Percentiles rank a stretch among this genome's conserved stretches.
These are phyloP conservation scores for Scelioninae gen. 1 DNA, from an alignment of 2,888 invertebrate species.

Conservation along the genomic window DNA sequence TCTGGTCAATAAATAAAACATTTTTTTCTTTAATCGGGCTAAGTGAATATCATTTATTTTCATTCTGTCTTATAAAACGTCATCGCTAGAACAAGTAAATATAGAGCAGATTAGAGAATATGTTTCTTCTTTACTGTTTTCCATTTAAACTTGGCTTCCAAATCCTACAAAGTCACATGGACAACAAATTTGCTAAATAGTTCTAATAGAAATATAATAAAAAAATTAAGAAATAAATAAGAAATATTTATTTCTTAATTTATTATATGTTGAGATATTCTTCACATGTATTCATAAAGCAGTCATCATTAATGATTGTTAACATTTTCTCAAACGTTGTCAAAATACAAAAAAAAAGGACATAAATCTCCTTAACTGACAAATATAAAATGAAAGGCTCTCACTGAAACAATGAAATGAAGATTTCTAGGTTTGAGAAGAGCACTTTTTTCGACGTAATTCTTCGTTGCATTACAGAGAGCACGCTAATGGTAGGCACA, in stretches of 20 bases:
- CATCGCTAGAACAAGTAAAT: neutral
- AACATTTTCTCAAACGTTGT: conserved; percentile 1
- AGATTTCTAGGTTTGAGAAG: conserved; percentile 39
- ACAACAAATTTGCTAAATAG: too few relatives aligned
- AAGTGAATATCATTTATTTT: conserved; percentile 6
- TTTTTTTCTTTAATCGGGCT: neutral
- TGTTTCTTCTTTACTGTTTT: neutral
- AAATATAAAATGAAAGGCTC: conserved; percentile 37
- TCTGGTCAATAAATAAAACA: conserved; percentile 6
- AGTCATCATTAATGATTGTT: too few relatives aligned
- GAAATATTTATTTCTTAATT: too few relatives aligned
- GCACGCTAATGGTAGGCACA: conserved; percentile 36
- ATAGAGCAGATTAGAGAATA: conserved; percentile 6
- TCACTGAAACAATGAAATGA: conserved; percentile 45
- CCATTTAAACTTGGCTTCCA: neutral
- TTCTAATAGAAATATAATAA: too few relatives aligned
- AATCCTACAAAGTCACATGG: neutral
- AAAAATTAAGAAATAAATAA: too few relatives aligned
- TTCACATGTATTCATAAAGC: too few relatives aligned
- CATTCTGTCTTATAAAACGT: conserved; percentile 1
- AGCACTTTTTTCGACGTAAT: conserved; percentile 43
- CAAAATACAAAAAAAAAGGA: conserved; percentile 29
- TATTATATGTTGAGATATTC: too few relatives aligned
- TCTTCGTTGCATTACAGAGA: conserved; percentile 43
- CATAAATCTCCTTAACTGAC: conserved; percentile 20